Conservation (phyloP, 2,113 vertebrate species). For the Porphyrio hochstetteri region DNA sequence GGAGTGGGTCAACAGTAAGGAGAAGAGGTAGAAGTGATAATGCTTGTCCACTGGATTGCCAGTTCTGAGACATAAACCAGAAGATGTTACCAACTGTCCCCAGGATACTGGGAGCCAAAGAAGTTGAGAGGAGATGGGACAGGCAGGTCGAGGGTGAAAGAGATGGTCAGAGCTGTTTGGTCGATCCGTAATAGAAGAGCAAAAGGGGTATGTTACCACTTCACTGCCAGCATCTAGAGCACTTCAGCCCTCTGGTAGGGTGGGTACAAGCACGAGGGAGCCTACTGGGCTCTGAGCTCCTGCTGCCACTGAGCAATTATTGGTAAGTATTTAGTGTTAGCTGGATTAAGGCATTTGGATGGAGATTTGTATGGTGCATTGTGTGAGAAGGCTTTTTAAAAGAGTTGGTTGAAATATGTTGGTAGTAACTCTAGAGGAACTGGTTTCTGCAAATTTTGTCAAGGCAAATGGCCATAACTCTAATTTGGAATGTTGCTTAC, state of each 20-base stretch:
- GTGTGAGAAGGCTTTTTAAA: background rate
- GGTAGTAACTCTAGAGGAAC: background rate
- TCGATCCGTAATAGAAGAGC: background rate
- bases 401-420: background rate
- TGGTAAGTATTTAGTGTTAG: background rate
- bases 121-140: background rate
- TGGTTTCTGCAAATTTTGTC: conserved; percentile 8
- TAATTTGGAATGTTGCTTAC: background rate
- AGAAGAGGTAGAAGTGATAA: background rate
- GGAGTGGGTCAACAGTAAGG: background rate
- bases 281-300: background rate
- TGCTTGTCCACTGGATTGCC: background rate
- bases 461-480: background rate
- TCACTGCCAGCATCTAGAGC: background rate
- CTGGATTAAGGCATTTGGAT: background rate
- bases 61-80: background rate
- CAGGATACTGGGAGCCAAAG: background rate
- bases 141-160: background rate
- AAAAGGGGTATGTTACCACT: background rate
- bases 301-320: background rate
- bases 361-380: background rate
- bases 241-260: background rate
- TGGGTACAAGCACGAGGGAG: background rate
- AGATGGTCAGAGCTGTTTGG: background rate
- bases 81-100: background rate